Conservation (phyloP, 2,888 invertebrate genomes). For the Cryptocheilus praepositus region DNA sequence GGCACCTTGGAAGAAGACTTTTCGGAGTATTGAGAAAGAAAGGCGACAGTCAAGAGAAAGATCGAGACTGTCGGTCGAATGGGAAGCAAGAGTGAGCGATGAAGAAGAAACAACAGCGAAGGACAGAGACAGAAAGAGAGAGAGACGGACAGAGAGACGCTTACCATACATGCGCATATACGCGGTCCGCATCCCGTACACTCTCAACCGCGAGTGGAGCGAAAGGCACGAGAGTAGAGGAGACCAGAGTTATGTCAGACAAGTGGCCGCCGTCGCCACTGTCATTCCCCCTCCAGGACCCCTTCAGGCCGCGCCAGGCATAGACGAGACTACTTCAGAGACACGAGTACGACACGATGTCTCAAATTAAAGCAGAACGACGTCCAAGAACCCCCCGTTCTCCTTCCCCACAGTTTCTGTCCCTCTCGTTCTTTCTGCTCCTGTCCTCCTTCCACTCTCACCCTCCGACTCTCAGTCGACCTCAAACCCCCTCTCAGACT, state of each 20-base stretch:
- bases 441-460: neutral
- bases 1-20: too few relatives aligned
- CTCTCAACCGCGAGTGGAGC: conserved; percentile 29
- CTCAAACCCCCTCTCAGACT: too few relatives aligned
- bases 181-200: conserved; percentile 12
- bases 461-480: neutral
- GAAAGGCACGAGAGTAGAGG: conserved; percentile 39
- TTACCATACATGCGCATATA: too few relatives aligned
- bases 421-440: neutral
- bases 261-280: conserved; percentile 35
- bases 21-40: too few relatives aligned
- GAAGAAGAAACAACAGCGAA: too few relatives aligned
- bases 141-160: too few relatives aligned
- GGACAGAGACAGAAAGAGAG: too few relatives aligned
- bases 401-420: neutral
- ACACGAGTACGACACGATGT: conserved; percentile 57
- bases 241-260: conserved; percentile 53
- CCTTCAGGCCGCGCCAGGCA: conserved; percentile 33
- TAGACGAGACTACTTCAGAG: conserved; percentile 54
- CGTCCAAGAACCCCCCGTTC: conserved; percentile 29
- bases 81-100: too few relatives aligned
- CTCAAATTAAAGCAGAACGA: conserved; percentile 66
- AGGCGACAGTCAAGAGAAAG: too few relatives aligned
- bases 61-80: too few relatives aligned
- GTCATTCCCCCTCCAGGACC: conserved; percentile 13